These are phyloP conservation scores for Orientallactaga sibirica DNA, from an alignment of 2,797 vertebrate genomes.

Conservation along the genomic window DNA sequence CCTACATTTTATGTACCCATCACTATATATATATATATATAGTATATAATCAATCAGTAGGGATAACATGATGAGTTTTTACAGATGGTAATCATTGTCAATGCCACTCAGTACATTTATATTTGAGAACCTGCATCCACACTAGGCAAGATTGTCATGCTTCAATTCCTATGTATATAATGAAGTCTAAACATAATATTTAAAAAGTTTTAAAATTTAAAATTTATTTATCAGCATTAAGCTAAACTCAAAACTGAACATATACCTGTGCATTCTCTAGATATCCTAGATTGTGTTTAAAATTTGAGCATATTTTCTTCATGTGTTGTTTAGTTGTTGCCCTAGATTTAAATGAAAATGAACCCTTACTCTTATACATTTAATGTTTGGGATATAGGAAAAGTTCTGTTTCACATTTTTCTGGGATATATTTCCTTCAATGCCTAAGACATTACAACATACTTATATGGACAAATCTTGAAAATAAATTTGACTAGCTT, in stretches of 20 bases:
- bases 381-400: neutral
- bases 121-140: neutral
- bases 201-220: conserved; percentile 1
- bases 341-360: neutral
- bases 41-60: neutral
- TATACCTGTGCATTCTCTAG: neutral
- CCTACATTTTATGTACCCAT: neutral
- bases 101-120: neutral
- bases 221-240: neutral
- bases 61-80: neutral
- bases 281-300: neutral
- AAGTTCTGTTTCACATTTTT: neutral
- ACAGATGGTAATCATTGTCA: neutral
- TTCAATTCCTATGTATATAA: neutral
- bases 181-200: neutral
- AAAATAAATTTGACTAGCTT: neutral
- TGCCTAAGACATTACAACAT: neutral
- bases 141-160: neutral
- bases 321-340: neutral
- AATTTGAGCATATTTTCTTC: neutral
- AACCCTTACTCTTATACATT: conserved; percentile 7
- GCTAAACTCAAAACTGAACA: neutral
- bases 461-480: neutral
- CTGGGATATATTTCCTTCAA: neutral
- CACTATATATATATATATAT: too few relatives aligned